Base-by-base conservation (phyloP, 2,888 invertebrate species). In the Zygothrica quintamaculata region DNA sequence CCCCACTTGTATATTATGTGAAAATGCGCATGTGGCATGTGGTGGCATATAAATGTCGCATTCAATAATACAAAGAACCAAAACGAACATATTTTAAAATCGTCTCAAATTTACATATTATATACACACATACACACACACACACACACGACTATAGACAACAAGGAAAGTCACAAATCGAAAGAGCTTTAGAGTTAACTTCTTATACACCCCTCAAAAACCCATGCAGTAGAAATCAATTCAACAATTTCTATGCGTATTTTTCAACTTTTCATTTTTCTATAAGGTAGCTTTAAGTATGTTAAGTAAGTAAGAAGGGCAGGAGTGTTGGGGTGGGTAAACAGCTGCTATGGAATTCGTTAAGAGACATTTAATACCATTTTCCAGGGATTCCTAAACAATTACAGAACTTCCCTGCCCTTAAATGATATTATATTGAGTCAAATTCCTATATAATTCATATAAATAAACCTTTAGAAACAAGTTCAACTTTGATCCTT, bases 181-280 rank as follows among this genome's bases (percentile, higher is more conserved):
- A 11, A n/a, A 8, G 9, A 16, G 8, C 18, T 2, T 39, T 3
- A 1, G 9, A 29, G 29, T 9, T 29, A 8, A 9, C n/a, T 29
- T 9, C 26, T 6, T 8, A 8, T 26, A 8, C 29, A 2, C 5
- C 29, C 29, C 29, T 5, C 29, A 29, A 42, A 22, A 31, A 50
- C 31, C 44, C 50, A 25, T 18, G 12, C 37, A 25, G 22, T 11
- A 12, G 22, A 44, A 16, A 43, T 37, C 51, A 37, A 55, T 16
- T 43, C 43, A 39, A 13, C 64, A 58, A 71, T 82, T 79, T 55
- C 84, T 69, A 84, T 86, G 86, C 86, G 86, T 64, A 84, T 80
- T 86, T 84, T 84, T 84, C 58, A 66, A 86, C 86, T 80, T 86
- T 86, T 86, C 80, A 86, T 86, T 73, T 77, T 85, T 72, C 61